These are phyloP conservation scores for Nettapus auritus DNA, from an alignment of 2,113 vertebrate species.

Conservation along the genomic window DNA sequence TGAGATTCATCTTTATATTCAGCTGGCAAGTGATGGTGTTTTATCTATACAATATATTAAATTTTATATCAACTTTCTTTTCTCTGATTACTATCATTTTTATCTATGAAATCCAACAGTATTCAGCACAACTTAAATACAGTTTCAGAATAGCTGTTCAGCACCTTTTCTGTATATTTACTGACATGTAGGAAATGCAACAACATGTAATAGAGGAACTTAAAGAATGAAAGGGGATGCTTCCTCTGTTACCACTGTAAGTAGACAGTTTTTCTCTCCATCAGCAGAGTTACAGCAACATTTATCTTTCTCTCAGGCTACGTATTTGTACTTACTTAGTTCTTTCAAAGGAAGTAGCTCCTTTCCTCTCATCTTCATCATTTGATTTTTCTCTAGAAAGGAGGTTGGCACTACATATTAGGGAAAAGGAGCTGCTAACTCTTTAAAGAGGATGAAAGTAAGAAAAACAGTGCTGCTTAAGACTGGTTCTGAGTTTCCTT, in stretches of 20 bases:
- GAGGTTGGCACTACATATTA: not conserved
- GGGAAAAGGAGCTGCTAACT: not conserved
- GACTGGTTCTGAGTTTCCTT: not conserved
- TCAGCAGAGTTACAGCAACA: not conserved
- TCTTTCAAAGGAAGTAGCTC: not conserved
- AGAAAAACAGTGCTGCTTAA: not conserved
- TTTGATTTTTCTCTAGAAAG: not conserved
- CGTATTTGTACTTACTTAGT: not conserved
- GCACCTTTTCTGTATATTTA: not conserved
- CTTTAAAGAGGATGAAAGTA: not conserved
- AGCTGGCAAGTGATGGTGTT: not conserved
- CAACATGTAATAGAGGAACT: not conserved
- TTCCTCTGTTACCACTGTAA: not conserved
- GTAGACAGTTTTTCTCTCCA: not conserved
- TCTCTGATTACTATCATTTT: not conserved
- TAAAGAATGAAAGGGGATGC: not conserved
- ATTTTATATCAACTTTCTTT: conserved; percentile 13
- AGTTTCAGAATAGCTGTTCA: not conserved
- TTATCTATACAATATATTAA: not conserved
- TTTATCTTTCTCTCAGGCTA: not conserved
- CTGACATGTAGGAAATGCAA: not conserved
- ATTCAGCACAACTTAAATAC: not conserved
- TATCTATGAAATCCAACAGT: not conserved
- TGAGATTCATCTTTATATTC: conserved; percentile 35
- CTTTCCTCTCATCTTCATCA: not conserved